These are phyloP conservation scores for Exaiptasia diaphana DNA, from an alignment of 64 coral and sea anemone species.

Conservation along the genomic window DNA sequence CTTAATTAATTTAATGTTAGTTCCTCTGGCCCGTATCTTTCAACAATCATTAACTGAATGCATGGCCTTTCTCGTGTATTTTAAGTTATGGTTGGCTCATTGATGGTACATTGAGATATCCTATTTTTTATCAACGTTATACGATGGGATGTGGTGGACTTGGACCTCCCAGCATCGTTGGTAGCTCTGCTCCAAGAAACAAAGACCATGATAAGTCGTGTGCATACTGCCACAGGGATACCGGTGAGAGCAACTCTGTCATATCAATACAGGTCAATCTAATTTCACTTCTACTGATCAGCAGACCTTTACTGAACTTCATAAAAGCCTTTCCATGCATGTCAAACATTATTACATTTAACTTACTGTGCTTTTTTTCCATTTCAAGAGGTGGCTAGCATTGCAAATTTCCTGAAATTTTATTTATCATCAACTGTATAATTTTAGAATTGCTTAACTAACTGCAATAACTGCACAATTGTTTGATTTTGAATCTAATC, in stretches of 20 bases:
- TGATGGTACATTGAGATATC: background rate
- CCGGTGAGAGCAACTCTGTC: too few relatives aligned
- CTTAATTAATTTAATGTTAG: background rate
- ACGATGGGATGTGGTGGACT: background rate
- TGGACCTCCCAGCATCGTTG: background rate
- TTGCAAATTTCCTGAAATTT: background rate
- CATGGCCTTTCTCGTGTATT: too few relatives aligned
- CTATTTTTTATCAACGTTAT: background rate
- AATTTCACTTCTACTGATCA: background rate
- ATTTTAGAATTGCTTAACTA: background rate
- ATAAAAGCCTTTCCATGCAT: background rate
- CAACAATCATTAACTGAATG: too few relatives aligned
- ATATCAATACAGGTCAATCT: background rate
- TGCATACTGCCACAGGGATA: slow-evolving; percentile 3
- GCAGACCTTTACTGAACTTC: background rate
- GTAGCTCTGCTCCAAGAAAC: background rate
- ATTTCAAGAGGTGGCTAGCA: background rate
- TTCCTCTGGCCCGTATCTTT: too few relatives aligned
- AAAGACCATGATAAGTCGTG: background rate
- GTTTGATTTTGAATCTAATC: background rate
- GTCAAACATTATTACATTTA: background rate
- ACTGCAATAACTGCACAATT: background rate
- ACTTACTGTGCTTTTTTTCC: too few relatives aligned
- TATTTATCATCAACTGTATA: background rate
- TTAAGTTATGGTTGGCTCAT: slow-evolving; percentile 1